phyloP scores from a whole-genome alignment of 2,113 vertebrate genomes.

The Gymnogyps californianus region DNA sequence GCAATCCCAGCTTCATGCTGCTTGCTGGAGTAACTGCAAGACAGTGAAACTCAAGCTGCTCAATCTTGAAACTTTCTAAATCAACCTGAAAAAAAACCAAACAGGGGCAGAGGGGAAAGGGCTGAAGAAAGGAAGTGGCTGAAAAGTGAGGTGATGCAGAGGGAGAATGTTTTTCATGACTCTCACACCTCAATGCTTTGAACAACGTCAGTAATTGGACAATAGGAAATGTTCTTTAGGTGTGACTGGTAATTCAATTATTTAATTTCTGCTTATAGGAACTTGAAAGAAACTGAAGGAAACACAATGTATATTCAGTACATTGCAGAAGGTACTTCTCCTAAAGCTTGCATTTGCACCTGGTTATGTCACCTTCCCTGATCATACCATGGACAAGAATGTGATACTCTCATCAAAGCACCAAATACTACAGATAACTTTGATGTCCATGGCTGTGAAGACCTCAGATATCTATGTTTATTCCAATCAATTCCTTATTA shows the following conservation, averaged over 20 bases:
- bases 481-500: not conserved
- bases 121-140: not conserved
- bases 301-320: not conserved
- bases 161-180: not conserved
- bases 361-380: not conserved
- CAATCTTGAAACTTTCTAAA: not conserved
- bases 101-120: not conserved
- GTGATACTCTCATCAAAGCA: not conserved
- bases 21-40: not conserved
- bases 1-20: not conserved
- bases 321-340: not conserved
- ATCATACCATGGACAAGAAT: not conserved
- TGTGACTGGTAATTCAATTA: not conserved
- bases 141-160: not conserved
- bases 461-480: not conserved
- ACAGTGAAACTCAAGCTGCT: not conserved
- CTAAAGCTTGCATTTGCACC: not conserved
- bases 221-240: not conserved
- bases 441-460: not conserved
- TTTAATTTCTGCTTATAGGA: not conserved
- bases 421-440: not conserved
- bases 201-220: not conserved
- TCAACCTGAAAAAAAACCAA: not conserved
- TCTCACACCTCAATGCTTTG: not conserved
- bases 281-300: not conserved